Evolutionary conservation across 2,888 invertebrate genomes (phyloP).

Genomic region (Coleophora deauratella): DNA sequence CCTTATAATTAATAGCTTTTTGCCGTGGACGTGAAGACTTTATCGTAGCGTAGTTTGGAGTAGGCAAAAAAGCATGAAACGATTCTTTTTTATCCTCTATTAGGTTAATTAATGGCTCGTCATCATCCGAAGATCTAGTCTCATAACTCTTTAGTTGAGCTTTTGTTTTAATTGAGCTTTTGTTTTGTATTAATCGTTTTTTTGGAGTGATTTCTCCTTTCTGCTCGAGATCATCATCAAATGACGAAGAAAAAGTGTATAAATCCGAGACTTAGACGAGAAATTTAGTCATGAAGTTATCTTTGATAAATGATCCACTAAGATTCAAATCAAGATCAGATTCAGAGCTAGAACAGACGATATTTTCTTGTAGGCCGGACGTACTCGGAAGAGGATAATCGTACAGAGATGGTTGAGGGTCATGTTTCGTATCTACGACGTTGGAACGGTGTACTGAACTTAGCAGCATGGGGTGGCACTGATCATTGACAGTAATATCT

Average conservation of each 20-base stretch:
- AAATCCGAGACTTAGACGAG: constrained; percentile 17
- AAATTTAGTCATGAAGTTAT: constrained; percentile 15
- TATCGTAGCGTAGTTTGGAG: constrained; percentile 20
- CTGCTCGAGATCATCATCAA: constrained; percentile 15
- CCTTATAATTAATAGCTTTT: constrained; percentile 19
- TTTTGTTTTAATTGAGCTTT: constrained; percentile 9
- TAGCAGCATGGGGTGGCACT: constrained; percentile 9
- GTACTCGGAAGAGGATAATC: constrained; percentile 20
- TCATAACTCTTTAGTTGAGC: constrained; percentile 15
- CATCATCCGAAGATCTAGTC: constrained; percentile 16
- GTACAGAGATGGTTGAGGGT: constrained; percentile 19
- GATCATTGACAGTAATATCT: constrained; percentile 19
- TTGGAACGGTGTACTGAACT: constrained; percentile 14
- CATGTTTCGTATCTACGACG: constrained; percentile 16
- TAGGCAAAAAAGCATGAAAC: constrained; percentile 22
- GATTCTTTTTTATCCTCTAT: constrained; percentile 16
- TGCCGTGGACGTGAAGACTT: constrained; percentile 15
- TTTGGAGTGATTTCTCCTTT: constrained; percentile 17
- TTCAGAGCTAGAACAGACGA: constrained; percentile 16
- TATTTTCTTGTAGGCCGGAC: constrained; percentile 17
- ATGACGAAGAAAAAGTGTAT: constrained; percentile 18
- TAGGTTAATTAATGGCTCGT: constrained; percentile 17
- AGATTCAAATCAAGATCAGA: constrained; percentile 20
- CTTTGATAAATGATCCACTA: constrained; percentile 19
- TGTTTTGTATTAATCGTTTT: constrained; percentile 13